phyloP scores from a whole-genome alignment of 2,888 invertebrate genomes.

The Drosophila bunnanda region DNA sequence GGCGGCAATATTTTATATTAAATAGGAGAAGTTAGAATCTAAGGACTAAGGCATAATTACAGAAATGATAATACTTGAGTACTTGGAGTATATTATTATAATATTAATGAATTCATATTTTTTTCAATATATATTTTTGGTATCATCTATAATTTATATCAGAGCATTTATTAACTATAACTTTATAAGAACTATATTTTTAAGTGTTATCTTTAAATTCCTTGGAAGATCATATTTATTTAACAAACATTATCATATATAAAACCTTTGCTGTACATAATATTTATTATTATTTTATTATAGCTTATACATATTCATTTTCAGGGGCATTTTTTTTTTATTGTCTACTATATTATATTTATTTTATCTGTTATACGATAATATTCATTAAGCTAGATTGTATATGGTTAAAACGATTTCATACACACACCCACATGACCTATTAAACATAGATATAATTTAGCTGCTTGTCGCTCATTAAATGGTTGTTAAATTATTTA shows the following conservation, averaged over 20 bases:
- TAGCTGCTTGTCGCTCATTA: constrained; percentile 38
- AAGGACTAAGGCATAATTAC: no score
- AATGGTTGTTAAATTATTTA: constrained; percentile 64
- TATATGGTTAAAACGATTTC: neutral
- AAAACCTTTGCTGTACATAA: no score
- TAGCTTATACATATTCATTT: neutral
- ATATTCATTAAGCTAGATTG: neutral
- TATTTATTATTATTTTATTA: neutral
- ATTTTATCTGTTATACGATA: neutral
- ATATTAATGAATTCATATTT: neutral
- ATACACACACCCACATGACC: constrained; percentile 8
- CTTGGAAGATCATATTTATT: rapidly evolving
- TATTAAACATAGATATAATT: constrained; percentile 6
- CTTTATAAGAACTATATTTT: no score
- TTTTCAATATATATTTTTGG: no score
- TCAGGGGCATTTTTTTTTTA: neutral
- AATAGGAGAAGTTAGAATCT: neutral
- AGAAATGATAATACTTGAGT: neutral
- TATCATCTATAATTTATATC: no score
- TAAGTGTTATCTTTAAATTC: neutral
- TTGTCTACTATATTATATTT: neutral
- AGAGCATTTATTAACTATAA: no score
- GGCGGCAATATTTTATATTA: neutral
- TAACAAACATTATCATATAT: no score
- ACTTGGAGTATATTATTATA: neutral